Evolutionary conservation across 1,140 invertebrate species (phyloP), one percentile per base, ranked within the genome.

Genomic region (Vanessa atalanta): DNA sequence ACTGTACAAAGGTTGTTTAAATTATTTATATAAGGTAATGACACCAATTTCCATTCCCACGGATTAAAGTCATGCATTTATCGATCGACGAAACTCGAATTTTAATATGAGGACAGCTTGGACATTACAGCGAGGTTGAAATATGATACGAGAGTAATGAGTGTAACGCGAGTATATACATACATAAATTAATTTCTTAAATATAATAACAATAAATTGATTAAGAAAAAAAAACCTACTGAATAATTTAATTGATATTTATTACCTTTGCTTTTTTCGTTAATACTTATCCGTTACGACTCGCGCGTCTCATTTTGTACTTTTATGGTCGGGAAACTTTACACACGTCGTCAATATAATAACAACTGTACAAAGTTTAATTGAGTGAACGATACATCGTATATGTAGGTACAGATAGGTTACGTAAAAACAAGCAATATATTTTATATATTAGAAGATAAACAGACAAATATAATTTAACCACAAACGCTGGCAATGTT

Each of bases 41-140:
- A 26, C 47, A 43, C 15, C 60, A 75, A 71, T 71, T 75, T 74
- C 57, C 68, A 72, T 78, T 74, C 57, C 69, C 50, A 67, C 66
- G 70, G 68, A 78, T 74, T 74, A 78, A 73, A 60, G 69, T 47
- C 43, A 61, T 13, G 61, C 11, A 3, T 55, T 55, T 55, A 55
- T 57, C 69, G 63, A 70, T 67, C 37, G 64, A 48, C 55, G 47
- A 57, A 47, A 55, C 55, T 75, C 43, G 61, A 57, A 61, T 50
- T 68, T 71, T 60, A 70, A 70, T 61, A 69, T 64, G 65, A 73
- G 65, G 65, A 64, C 65, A 60, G 31, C 53, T 67, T 50, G 20
- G 26, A 61, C 60, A 61, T 73, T 61, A 61, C 70, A 65, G 37
- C 65, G 61, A 67, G 70, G 64, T 73, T 63, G 65, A 26, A 6